Conservation (phyloP, 2,888 invertebrate genomes). For the Perithous albicinctus region DNA sequence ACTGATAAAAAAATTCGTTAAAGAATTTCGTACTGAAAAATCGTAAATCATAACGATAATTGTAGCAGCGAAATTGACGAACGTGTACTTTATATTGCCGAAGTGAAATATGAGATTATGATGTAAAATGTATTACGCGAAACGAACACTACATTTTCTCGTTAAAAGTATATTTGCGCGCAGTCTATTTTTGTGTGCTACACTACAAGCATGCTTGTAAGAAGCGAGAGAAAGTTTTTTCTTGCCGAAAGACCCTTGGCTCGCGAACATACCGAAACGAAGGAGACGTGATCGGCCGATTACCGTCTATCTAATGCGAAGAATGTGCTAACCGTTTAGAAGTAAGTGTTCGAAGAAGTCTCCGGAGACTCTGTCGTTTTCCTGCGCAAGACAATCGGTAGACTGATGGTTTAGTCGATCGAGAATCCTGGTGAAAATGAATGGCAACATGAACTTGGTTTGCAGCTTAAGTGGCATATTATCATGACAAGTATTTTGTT, state of each 20-base stretch:
- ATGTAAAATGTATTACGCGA: background rate
- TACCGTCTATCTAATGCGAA: background rate
- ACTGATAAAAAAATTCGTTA: background rate
- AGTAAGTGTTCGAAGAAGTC: background rate
- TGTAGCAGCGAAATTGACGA: background rate
- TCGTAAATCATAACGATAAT: background rate
- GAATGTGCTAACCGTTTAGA: conserved; percentile 20
- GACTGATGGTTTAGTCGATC: background rate
- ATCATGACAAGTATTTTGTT: too few relatives aligned
- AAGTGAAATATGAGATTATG: conserved; percentile 1
- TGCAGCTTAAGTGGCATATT: background rate
- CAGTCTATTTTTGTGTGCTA: background rate
- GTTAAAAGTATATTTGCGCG: background rate
- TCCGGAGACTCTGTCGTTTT: background rate
- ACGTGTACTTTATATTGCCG: background rate
- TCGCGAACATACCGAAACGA: background rate
- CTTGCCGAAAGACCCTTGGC: conserved; percentile 23
- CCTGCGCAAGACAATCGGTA: background rate
- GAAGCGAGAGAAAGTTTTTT: conserved; percentile 38
- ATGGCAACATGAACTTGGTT: background rate
- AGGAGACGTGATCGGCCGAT: conserved; percentile 7
- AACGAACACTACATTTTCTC: background rate
- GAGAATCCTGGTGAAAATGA: background rate
- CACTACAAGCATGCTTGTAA: conserved; percentile 28
- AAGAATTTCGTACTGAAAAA: background rate